Percentiles rank a stretch among this genome's conserved stretches.
These are phyloP conservation scores for Poecilus cupreus DNA, from an alignment of 2,888 invertebrate species.

Conservation along the genomic window DNA sequence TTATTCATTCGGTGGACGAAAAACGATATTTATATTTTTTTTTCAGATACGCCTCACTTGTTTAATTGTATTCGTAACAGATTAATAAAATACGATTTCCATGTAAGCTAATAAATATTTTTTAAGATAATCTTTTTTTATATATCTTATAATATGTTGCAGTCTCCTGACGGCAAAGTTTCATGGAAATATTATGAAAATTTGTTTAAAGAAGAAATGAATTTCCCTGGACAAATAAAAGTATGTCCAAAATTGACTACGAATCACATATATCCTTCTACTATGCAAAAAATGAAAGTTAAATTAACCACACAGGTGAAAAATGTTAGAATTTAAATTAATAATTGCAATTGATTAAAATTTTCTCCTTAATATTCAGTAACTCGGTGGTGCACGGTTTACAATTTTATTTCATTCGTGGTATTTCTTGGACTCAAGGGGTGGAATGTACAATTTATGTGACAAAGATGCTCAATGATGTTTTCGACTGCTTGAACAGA, in stretches of 20 bases:
- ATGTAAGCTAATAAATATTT: constrained; percentile 55
- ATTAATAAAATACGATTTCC: constrained; percentile 55
- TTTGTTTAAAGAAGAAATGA: constrained; percentile 50
- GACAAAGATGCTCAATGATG: background rate
- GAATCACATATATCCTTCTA: background rate
- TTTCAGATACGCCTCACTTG: constrained; percentile 63
- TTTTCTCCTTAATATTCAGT: background rate
- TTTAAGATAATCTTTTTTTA: constrained; percentile 8
- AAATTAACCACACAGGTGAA: background rate
- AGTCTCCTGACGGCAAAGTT: constrained; percentile 42
- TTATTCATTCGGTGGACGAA: constrained; percentile 38
- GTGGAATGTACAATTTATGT: background rate
- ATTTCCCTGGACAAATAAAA: constrained; percentile 52
- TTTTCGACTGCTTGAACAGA: constrained; percentile 4
- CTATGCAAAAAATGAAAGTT: background rate
- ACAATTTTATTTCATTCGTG: background rate
- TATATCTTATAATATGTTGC: constrained; percentile 26
- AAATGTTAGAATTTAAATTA: background rate
- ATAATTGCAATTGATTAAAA: background rate
- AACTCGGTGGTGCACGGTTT: background rate
- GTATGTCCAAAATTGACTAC: constrained; percentile 53
- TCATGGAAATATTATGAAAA: constrained; percentile 56
- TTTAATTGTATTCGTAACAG: constrained; percentile 63
- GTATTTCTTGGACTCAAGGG: background rate
- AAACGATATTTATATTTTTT: constrained; percentile 61